Percentiles rank a stretch among this genome's conserved stretches.
These are phyloP conservation scores for Xenotilapia caudafasciata DNA, from an alignment of 2,113 vertebrate species.

Conservation along the genomic window DNA sequence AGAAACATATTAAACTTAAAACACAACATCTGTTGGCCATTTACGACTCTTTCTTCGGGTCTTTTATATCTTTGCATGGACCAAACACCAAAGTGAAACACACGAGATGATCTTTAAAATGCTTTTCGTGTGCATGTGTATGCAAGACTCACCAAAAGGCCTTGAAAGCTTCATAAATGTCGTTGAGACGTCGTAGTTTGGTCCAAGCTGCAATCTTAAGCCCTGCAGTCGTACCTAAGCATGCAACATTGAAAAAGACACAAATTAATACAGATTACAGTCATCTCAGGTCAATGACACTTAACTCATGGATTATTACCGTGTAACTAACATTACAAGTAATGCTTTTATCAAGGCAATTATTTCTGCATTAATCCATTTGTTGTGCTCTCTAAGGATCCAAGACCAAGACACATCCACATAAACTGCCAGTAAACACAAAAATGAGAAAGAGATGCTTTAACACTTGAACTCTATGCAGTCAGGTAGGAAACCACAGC, in stretches of 20 bases:
- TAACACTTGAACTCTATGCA: not conserved
- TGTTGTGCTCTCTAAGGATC: not conserved
- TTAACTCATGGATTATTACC: not conserved
- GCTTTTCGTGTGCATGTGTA: not conserved
- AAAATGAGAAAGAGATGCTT: not conserved
- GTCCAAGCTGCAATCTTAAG: slow-evolving; percentile 32
- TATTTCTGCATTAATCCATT: not conserved
- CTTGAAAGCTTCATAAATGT: slow-evolving; percentile 65
- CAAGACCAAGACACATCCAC: not conserved
- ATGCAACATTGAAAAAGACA: not conserved
- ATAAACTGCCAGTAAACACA: not conserved
- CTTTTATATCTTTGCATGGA: not conserved
- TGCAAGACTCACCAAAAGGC: slow-evolving; percentile 59
- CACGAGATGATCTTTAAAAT: not conserved
- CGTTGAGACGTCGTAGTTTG: slow-evolving; percentile 21
- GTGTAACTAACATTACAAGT: not conserved
- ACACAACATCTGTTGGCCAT: not conserved
- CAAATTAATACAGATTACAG: not conserved
- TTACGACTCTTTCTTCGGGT: not conserved
- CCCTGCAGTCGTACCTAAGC: slow-evolving; percentile 19
- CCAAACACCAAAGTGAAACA: not conserved
- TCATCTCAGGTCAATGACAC: not conserved
- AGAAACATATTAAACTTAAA: not conserved
- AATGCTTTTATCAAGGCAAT: not conserved
- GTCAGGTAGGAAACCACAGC: not conserved